These are phyloP conservation scores for Propithecus perrieri DNA, from an alignment of 2,797 vertebrate genomes.

Conservation along the genomic window DNA sequence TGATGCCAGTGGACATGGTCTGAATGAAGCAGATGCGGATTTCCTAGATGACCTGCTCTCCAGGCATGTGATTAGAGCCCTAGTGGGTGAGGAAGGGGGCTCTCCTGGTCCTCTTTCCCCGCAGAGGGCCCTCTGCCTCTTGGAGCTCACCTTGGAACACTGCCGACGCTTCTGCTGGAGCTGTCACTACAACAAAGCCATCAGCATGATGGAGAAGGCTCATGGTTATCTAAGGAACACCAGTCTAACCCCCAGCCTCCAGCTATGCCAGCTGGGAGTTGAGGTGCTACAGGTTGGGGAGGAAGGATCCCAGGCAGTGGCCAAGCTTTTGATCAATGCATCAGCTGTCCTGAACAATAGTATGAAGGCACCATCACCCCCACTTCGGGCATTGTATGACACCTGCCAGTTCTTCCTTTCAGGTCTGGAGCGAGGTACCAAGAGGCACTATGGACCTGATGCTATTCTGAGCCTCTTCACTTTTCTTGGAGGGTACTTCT, in stretches of 20 bases:
- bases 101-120: constrained; percentile 7
- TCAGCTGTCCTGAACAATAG: constrained; percentile 80
- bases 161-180: constrained; percentile 88
- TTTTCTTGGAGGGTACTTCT: constrained; percentile 88
- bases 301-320: background rate
- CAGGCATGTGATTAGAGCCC: constrained; percentile 57
- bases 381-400: constrained; percentile 86
- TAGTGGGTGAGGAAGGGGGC: background rate
- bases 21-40: constrained; percentile 80
- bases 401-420: constrained; percentile 88
- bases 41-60: constrained; percentile 84
- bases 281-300: constrained; percentile 76
- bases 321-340: constrained; percentile 82
- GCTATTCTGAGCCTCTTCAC: constrained; percentile 80
- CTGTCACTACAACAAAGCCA: constrained; percentile 76
- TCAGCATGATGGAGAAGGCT: constrained; percentile 73
- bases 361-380: constrained; percentile 59
- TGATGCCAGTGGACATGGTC: constrained; percentile 69
- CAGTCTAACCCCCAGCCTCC: constrained; percentile 65
- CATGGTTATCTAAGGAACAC: constrained; percentile 55
- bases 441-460: constrained; percentile 64
- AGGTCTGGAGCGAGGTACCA: constrained; percentile 81
- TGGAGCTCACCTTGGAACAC: constrained; percentile 86
- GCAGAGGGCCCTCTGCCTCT: constrained; percentile 74
- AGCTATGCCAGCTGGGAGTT: constrained; percentile 84